Base-by-base conservation (phyloP, 2,113 vertebrate genomes). In the Gopherus evgoodei region DNA sequence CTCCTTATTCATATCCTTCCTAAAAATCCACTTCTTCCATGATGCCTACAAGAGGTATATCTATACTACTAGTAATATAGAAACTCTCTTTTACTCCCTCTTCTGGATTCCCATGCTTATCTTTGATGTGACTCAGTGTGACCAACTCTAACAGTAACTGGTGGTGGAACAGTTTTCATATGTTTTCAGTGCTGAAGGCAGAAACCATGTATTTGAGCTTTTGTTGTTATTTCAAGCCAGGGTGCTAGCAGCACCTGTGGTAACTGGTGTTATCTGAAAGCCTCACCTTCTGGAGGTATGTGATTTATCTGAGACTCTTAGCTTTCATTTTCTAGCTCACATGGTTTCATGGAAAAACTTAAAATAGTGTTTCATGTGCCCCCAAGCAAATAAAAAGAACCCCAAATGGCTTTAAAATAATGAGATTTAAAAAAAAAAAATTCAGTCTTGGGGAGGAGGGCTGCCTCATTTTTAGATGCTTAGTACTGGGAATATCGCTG, bases 361-460 rank as follows among this genome's bases (percentile, higher is more conserved):
- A 7, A 50, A 82, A 54, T 3, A 0, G 1, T 0, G 3, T 0
- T 22, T 29, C 0, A 0, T 25, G 7, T 44, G 56, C 29, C 1
- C 3, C 72, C 4, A 21, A 42, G 11, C 38, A 75, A 75, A 75
- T 75, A 75, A 75, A 75, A 75, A 75, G 38, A 75, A 44, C 9
- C 38, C n/a, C n/a, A 44, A 42, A 65, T 65, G 31, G 31, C 59
- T 65, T 65, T 35, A 65, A 65, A 65, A 65, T 65, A 31, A 35
- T 17, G 14, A 65, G 59, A 35, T 17, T 65, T 54, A 8, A 56
- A 50, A 50, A 50, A 50, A 14, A 54, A 56, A 6, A 24, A 56
- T 24, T 56, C 54, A 56, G 9, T 56, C 24, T 65, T 14, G 57
- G 57, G 27, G 11, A 27, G 27, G 22, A 22, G 22, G 72, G 17